A percentile compares a stretch with the other conserved stretches of the same genome.
Evolutionary conservation across 2,888 invertebrate genomes (phyloP).

Genomic region (Drosophila formosana): DNA sequence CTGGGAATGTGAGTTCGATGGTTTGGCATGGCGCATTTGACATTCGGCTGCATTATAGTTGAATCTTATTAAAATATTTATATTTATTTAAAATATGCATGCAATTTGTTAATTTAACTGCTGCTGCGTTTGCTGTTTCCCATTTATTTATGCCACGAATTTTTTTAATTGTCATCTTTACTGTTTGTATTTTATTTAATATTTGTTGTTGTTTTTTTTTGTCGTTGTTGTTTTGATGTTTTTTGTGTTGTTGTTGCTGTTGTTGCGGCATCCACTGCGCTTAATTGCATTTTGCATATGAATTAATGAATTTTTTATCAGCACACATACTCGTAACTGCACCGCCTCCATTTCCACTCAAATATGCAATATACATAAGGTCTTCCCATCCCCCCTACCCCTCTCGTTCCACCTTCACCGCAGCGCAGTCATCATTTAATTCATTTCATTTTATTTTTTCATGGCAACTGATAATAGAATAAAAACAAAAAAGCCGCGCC

Average conservation of each 20-base stretch:
- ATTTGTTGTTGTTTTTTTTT: slow-evolving; percentile 22
- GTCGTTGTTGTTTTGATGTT: slow-evolving; percentile 3
- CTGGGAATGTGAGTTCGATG: slow-evolving; percentile 64
- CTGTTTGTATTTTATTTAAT: slow-evolving; percentile 40
- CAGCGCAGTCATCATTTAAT: slow-evolving; percentile 64
- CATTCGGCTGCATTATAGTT: slow-evolving; percentile 80
- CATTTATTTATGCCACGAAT: slow-evolving; percentile 68
- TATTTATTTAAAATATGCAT: slow-evolving; percentile 81
- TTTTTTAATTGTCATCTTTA: slow-evolving; percentile 53
- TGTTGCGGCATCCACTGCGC: slow-evolving; percentile 74
- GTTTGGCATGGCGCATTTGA: slow-evolving; percentile 45
- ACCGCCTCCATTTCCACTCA: slow-evolving; percentile 37
- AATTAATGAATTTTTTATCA: slow-evolving; percentile 82
- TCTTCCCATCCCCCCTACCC: background rate
- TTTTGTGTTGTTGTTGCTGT: slow-evolving; percentile 40
- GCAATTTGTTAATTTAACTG: slow-evolving; percentile 83
- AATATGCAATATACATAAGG: slow-evolving; percentile 51
- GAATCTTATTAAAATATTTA: slow-evolving; percentile 82
- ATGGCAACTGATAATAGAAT: slow-evolving; percentile 73
- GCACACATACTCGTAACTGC: slow-evolving; percentile 47
- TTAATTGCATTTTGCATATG: slow-evolving; percentile 82
- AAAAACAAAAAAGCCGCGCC: slow-evolving; percentile 59
- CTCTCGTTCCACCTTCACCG: slow-evolving; percentile 10
- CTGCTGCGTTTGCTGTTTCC: slow-evolving; percentile 73
- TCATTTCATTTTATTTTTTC: slow-evolving; percentile 48